phyloP scores from a whole-genome alignment of 2,888 invertebrate species.

The Dicycla oo region DNA sequence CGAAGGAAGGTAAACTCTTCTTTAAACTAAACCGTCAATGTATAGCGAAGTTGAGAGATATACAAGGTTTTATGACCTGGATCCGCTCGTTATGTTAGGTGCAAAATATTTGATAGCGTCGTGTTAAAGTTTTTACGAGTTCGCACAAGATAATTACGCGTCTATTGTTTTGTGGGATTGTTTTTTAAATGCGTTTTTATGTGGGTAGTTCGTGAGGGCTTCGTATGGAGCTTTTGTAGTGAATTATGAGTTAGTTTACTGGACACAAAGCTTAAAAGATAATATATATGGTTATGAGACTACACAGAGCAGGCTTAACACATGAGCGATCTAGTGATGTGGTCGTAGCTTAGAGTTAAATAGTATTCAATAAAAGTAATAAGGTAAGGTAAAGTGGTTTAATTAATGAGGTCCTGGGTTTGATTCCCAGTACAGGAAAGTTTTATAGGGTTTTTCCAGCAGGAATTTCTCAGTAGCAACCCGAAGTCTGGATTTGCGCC shows the following conservation, averaged over 20 bases:
- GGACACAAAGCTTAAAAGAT: not conserved
- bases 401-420: not conserved
- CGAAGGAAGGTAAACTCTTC: not conserved
- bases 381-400: not conserved
- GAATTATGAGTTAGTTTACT: constrained; percentile 13
- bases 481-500: not conserved
- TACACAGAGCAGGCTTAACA: too few species aligned
- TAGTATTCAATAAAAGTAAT: not conserved
- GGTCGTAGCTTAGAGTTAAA: not conserved
- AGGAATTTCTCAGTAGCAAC: not conserved
- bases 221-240: constrained; percentile 6
- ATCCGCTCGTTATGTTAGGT: constrained; percentile 73
- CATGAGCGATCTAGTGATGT: not conserved
- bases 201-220: constrained; percentile 41
- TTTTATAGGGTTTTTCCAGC: too few species aligned
- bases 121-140: constrained; percentile 78
- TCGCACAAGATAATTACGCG: constrained; percentile 79
- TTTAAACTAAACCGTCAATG: constrained; percentile 42
- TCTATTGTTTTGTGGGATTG: constrained; percentile 78
- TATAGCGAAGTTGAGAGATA: constrained; percentile 46
- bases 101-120: constrained; percentile 85
- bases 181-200: constrained; percentile 71
- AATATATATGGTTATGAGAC: not conserved
- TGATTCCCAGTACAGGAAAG: too few species aligned
- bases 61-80: constrained; percentile 65